Base-by-base conservation (phyloP, 2,797 vertebrate genomes). In the Schizopygopsis malacanthus region DNA sequence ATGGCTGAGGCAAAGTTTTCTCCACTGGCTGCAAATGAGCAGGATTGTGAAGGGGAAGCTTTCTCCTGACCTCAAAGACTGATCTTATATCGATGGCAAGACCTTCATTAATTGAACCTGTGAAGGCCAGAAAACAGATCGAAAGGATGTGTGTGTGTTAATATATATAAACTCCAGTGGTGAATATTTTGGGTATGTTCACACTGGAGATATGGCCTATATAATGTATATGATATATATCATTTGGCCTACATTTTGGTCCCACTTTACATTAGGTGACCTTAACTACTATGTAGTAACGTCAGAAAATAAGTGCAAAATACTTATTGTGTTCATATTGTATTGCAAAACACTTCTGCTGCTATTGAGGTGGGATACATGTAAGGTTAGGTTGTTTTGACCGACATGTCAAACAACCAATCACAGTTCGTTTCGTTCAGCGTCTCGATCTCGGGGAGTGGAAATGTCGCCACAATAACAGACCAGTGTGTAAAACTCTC, bases 91-190 rank as follows among this genome's bases (percentile, higher is more conserved):
- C 91, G 86, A 84, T 33, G 83, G 87, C 85, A 89, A 93, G 91
- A 93, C 91, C 92, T 94, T 93, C 90, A 93, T 93, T 94, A 93
- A 92, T 86, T 20, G 89, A 92, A 91, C 90, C 92, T 89, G 91
- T 92, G 88, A 90, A 88, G 88, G 88, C 85, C 80, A 37, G 59
- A 86, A 83, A 87, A 90, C 70, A 72, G 81, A 91, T 82, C 18
- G 33, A 28, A 81, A 79, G 79, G 41, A 65, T 33, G 33, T 77
- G 79, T 76, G 11, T 13, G 33, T 52, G 28, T 69, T 78, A 84
- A 67, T 75, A 61, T 83, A 39, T 83, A 39, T 43, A 37, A 71
- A 82, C 8, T 71, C 28, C 18, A 20, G 41, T 67, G 41, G 20
- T 16, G 16, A 22, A 10, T 18, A 25, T 45, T 79, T 45, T 47